phyloP scores from a whole-genome alignment of 2,113 vertebrate genomes.

The Siphamia tubifer region DNA sequence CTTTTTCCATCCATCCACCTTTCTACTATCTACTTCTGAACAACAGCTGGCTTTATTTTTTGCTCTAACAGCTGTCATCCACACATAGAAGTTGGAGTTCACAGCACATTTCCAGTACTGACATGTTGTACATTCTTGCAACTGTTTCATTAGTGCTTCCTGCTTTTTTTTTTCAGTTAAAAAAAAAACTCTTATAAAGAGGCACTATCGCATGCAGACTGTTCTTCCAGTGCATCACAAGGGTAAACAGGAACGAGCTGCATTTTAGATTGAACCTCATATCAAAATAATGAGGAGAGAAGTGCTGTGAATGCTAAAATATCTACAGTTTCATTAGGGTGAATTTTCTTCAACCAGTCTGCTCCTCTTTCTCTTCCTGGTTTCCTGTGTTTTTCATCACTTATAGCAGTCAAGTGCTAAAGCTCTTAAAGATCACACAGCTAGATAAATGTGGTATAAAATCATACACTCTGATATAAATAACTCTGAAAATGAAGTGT shows the following conservation, averaged over 20 bases:
- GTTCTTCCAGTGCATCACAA: not conserved
- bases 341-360: not conserved
- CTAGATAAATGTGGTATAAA: not conserved
- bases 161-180: not conserved
- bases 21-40: not conserved
- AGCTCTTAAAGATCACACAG: not conserved
- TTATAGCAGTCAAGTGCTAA: not conserved
- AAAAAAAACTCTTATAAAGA: not conserved
- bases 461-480: not conserved
- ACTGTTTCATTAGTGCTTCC: not conserved
- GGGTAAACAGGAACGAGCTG: not conserved
- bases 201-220: not conserved
- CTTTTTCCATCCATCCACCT: not conserved
- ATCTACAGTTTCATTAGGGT: not conserved
- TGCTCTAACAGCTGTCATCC: not conserved
- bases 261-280: constrained; percentile 1
- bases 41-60: not conserved
- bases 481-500: not conserved
- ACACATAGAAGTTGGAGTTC: not conserved
- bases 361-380: not conserved
- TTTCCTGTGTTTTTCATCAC: not conserved
- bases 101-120: not conserved
- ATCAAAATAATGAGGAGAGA: constrained; percentile 1
- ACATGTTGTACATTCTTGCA: not conserved
- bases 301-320: constrained; percentile 3